Conservation (phyloP, 2,797 vertebrate species). For the Gorsachius magnificus region DNA sequence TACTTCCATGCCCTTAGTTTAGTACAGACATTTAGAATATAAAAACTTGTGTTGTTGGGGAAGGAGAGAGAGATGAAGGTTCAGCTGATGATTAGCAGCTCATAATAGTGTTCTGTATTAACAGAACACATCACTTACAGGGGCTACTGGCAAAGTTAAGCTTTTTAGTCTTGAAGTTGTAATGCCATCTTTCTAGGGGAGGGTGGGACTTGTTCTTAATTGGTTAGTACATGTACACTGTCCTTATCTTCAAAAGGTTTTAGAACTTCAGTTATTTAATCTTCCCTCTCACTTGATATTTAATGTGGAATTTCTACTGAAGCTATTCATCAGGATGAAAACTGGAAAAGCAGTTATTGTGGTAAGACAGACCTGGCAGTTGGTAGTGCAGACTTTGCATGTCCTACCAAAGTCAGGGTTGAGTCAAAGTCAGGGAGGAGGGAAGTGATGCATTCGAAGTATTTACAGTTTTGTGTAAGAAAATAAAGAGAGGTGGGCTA, state of each 20-base stretch:
- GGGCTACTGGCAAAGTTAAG: not conserved
- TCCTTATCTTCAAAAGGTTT: not conserved
- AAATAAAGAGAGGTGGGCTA: not conserved
- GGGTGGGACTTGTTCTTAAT: not conserved
- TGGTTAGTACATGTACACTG: not conserved
- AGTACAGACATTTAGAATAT: not conserved
- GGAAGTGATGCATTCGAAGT: not conserved
- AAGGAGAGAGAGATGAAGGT: not conserved
- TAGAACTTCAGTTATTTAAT: not conserved
- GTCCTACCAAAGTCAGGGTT: not conserved
- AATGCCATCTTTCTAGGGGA: not conserved
- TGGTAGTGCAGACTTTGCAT: not conserved
- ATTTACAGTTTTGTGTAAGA: not conserved
- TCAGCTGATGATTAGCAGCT: not conserved
- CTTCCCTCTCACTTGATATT: not conserved
- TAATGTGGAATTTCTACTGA: not conserved
- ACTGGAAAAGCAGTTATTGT: not conserved
- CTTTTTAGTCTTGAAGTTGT: not conserved
- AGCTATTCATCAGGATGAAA: not conserved
- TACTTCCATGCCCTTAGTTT: not conserved
- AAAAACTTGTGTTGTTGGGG: not conserved
- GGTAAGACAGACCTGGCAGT: not conserved
- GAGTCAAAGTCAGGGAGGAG: not conserved
- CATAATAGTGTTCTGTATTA: not conserved
- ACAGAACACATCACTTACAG: not conserved